These are phyloP conservation scores for Theristicus caerulescens DNA, from an alignment of 2,113 vertebrate genomes.

Conservation along the genomic window DNA sequence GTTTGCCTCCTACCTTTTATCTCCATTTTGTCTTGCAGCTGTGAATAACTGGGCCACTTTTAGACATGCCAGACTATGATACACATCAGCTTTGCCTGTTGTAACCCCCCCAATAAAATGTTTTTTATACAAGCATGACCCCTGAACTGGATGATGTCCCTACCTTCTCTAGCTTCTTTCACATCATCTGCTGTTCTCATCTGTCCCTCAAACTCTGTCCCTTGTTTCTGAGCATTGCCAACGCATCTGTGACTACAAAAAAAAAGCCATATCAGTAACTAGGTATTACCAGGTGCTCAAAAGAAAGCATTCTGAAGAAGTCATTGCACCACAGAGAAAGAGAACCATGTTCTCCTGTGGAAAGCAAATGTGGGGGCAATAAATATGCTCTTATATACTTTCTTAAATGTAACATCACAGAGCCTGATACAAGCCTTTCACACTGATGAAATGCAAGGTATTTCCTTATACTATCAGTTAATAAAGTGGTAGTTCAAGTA, in stretches of 20 bases:
- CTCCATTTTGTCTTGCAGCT: neutral
- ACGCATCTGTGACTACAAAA: neutral
- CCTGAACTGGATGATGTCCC: neutral
- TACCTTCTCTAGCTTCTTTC: neutral
- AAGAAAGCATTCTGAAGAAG: neutral
- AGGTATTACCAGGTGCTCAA: neutral
- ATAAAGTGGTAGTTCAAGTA: neutral
- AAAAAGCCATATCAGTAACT: neutral
- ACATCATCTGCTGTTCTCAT: neutral
- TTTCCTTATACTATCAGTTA: neutral
- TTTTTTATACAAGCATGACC: accelerated
- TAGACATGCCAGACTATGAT: neutral
- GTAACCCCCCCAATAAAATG: neutral
- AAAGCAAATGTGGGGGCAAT: neutral
- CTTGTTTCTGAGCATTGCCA: neutral
- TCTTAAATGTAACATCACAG: neutral
- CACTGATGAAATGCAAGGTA: neutral
- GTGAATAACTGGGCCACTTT: neutral
- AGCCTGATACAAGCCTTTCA: neutral
- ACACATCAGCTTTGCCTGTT: neutral
- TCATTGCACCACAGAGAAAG: neutral
- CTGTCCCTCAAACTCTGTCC: neutral
- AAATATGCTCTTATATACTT: neutral
- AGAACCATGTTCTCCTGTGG: neutral
- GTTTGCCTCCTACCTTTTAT: neutral